Evolutionary conservation across 1,140 invertebrate genomes (phyloP), one percentile per base, ranked within the genome.

Genomic region (Pentalonia nigronervosa): DNA sequence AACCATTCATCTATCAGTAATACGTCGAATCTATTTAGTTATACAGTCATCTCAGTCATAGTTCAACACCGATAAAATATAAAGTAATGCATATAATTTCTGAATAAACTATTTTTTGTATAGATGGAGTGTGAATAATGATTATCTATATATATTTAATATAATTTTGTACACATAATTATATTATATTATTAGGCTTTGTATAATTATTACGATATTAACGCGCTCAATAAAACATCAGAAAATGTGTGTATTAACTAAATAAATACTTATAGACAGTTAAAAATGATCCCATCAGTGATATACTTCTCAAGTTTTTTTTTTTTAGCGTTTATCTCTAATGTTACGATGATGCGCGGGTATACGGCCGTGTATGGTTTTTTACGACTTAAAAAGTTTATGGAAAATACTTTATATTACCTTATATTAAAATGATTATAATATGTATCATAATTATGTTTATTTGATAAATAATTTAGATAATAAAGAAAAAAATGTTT

Each of bases 21-120:
- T 47, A 47, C 41, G 84, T 47, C 23, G 21, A 47, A 47, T 47
- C 21, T 25, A 86, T 47, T 86, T 47, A n/a, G 60, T 76, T n/a
- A 76, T 76, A 76, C 60, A 76, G 60, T 41, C 41, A 86, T 47
- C 41, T 47, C 45, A 87, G 17, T 48, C 83, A 87, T 87, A 87
- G 47, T 87, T 48, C 86, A 87, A 48, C n/a, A 87, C 86, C 48
- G 86, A 87, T 87, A 87, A 87, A 48, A 21, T 86, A 76, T 76
- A 84, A 41, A 84, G 76, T 36, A 36, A 36, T 83, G 76, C 76
- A 83, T 84, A 84, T 84, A 84, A 45, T 84, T 45, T 84, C 83
- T 45, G 83, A 84, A 84, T 76, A 76, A 76, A 76, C 60, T n/a
- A n/a, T 76, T 67, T 67, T 76, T 76, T 76, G 50, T 76, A 17